These are phyloP conservation scores for Linnaemya vulpina DNA, from an alignment of 2,888 invertebrate genomes.

Conservation along the genomic window DNA sequence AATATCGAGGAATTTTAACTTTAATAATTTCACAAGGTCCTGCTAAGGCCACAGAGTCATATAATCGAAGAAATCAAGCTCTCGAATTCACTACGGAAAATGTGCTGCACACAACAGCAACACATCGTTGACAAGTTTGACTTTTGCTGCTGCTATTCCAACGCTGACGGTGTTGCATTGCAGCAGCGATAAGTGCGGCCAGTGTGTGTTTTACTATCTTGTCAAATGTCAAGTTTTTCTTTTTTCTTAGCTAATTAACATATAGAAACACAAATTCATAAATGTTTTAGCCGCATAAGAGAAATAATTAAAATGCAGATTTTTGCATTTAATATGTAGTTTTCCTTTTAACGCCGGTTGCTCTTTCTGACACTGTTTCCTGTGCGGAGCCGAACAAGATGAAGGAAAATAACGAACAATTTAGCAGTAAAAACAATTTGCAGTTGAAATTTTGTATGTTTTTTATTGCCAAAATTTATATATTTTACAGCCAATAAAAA, in stretches of 20 bases:
- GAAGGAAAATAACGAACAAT: conserved; percentile 11
- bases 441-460: conserved; percentile 52
- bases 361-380: conserved; percentile 59
- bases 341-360: conserved; percentile 38
- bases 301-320: conserved; percentile 41
- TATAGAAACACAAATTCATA: conserved; percentile 26
- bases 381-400: conserved; percentile 12
- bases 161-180: too few species aligned
- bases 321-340: conserved; percentile 37
- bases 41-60: too few species aligned
- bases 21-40: too few species aligned
- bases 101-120: too few species aligned
- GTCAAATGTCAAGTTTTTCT: conserved; percentile 27
- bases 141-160: too few species aligned
- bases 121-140: too few species aligned
- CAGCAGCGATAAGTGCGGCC: too few species aligned
- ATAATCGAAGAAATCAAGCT: neutral
- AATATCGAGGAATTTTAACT: too few species aligned
- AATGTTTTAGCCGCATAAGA: conserved; percentile 10
- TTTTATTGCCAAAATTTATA: conserved; percentile 64
- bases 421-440: conserved; percentile 54
- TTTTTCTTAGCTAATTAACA: conserved; percentile 8
- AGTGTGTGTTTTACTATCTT: neutral
- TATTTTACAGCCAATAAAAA: conserved; percentile 58
- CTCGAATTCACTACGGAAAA: neutral